Percentiles rank a stretch among this genome's conserved stretches.
Evolutionary conservation across 1,140 invertebrate species (phyloP).

Genomic region (Sipha flava): DNA sequence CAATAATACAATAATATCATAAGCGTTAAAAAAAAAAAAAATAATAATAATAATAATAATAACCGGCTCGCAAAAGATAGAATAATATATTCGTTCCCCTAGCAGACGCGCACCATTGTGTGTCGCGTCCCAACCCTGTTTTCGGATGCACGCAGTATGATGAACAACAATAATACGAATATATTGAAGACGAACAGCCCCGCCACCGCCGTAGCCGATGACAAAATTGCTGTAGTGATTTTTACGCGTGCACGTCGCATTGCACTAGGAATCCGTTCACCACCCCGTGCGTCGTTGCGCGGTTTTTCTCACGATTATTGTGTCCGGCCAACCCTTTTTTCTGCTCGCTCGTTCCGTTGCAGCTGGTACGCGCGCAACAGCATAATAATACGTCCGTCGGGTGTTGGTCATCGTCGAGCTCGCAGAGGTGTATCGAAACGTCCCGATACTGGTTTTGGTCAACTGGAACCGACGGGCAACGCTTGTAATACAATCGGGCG

Average conservation of each 20-base stretch:
- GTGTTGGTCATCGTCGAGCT: neutral
- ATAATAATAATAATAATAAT: neutral
- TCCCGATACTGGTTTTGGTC: constrained; percentile 3
- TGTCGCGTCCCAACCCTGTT: neutral
- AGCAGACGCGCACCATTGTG: neutral
- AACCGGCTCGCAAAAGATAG: neutral
- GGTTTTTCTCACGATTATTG: neutral
- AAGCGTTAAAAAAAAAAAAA: too few relatives aligned
- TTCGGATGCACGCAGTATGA: too few relatives aligned
- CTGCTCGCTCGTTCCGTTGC: neutral
- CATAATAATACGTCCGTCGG: too few relatives aligned
- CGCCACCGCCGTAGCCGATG: neutral
- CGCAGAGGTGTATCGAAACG: neutral
- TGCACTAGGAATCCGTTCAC: too few relatives aligned
- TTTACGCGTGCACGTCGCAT: too few relatives aligned
- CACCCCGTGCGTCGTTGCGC: neutral
- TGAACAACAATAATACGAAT: neutral
- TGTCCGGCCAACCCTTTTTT: neutral
- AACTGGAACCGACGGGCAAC: neutral
- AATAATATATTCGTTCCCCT: too few relatives aligned
- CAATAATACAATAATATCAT: too few relatives aligned
- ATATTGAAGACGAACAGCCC: neutral
- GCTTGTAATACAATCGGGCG: neutral
- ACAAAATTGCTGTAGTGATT: neutral
- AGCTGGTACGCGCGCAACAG: too few relatives aligned